Evolutionary conservation across 2,113 vertebrate genomes (phyloP).

Genomic region (Carassius auratus): DNA sequence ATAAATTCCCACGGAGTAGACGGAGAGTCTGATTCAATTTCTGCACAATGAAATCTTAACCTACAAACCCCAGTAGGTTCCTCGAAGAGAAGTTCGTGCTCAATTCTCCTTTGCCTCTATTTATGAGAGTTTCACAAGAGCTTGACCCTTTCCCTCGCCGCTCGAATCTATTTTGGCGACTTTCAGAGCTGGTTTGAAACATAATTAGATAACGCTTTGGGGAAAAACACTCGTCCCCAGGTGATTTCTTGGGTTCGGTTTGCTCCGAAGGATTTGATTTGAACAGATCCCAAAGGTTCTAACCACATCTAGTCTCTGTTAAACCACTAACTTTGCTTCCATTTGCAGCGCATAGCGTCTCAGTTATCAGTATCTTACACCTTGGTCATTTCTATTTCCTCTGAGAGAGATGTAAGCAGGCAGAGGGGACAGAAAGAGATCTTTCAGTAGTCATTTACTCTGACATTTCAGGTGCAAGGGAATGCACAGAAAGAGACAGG

Average conservation of each 20-base stretch:
- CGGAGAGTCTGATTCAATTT: slow-evolving; percentile 55
- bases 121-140: slow-evolving; percentile 36
- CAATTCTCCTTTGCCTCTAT: slow-evolving; percentile 43
- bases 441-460: slow-evolving; percentile 38
- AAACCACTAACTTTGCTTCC: neutral
- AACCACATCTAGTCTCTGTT: slow-evolving; percentile 1
- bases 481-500: slow-evolving; percentile 30
- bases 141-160: slow-evolving; percentile 25
- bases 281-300: neutral
- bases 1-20: slow-evolving; percentile 54
- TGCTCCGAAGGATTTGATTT: neutral
- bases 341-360: neutral
- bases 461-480: slow-evolving; percentile 37
- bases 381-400: slow-evolving; percentile 35
- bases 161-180: neutral
- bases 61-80: slow-evolving; percentile 29
- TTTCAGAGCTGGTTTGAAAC: slow-evolving; percentile 19
- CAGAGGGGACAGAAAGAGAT: slow-evolving; percentile 36
- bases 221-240: neutral
- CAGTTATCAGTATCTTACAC: neutral
- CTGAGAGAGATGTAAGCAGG: slow-evolving; percentile 30
- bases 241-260: neutral
- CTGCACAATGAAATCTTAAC: slow-evolving; percentile 56
- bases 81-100: slow-evolving; percentile 42
- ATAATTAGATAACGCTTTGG: slow-evolving; percentile 24